These are phyloP conservation scores for Pristionchus mayeri DNA, from an alignment of 2,888 invertebrate genomes.

Conservation along the genomic window DNA sequence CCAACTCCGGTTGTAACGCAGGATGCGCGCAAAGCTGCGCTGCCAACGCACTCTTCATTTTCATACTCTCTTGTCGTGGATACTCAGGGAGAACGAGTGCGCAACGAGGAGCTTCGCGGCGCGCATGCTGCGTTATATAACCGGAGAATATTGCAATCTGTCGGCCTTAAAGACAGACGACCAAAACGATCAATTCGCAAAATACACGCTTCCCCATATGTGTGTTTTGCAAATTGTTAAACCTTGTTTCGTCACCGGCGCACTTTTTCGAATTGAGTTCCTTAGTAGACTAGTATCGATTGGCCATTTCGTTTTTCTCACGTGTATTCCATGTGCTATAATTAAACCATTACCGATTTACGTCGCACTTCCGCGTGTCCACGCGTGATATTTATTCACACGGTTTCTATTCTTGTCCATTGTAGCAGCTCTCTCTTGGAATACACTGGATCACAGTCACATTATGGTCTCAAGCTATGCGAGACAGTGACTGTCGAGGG, in stretches of 20 bases:
- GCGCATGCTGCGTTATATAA: too few species aligned
- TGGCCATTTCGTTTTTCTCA: neutral
- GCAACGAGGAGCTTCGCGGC: too few species aligned
- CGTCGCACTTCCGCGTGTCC: slow-evolving; percentile 7
- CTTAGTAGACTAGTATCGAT: neutral
- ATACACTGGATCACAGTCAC: neutral
- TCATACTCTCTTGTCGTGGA: too few species aligned
- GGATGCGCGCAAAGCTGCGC: too few species aligned
- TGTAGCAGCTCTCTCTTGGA: neutral
- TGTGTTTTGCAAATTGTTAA: neutral
- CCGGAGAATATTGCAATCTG: too few species aligned
- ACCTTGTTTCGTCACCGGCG: slow-evolving; percentile 9
- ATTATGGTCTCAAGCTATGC: slow-evolving; percentile 43
- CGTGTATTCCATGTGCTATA: neutral
- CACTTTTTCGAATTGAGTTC: slow-evolving; percentile 39
- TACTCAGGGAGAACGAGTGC: too few species aligned
- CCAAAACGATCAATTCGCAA: too few species aligned
- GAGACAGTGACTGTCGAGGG: slow-evolving; percentile 25
- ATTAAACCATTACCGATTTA: neutral
- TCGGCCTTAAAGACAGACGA: too few species aligned
- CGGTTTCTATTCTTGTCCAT: neutral
- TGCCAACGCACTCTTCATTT: too few species aligned
- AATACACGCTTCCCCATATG: too few species aligned
- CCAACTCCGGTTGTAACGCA: too few species aligned
- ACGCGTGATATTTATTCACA: neutral